Evolutionary conservation across 1,140 invertebrate genomes (phyloP).

Genomic region (Chlorops oryzae): DNA sequence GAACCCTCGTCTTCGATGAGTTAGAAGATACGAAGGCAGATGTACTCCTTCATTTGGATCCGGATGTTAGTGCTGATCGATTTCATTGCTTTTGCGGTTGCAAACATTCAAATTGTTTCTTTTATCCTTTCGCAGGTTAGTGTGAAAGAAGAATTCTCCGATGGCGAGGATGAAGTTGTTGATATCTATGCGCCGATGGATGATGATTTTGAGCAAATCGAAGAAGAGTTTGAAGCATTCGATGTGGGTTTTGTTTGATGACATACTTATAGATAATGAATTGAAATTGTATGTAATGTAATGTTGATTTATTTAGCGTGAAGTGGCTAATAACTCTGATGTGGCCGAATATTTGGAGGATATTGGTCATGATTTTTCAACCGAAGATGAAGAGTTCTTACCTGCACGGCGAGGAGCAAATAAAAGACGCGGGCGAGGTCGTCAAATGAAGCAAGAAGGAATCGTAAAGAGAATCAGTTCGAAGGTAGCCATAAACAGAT

Average conservation of each 20-base stretch:
- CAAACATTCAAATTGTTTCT: no score
- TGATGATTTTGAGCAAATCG: no score
- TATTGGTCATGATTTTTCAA: neutral
- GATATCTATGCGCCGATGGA: constrained; percentile 8
- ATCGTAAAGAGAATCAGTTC: no score
- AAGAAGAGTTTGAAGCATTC: constrained; percentile 6
- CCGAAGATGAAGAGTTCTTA: neutral
- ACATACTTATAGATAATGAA: neutral
- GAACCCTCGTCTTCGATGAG: neutral
- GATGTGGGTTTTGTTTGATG: constrained; percentile 5
- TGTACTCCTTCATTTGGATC: no score
- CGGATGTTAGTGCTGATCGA: no score
- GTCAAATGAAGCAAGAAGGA: no score
- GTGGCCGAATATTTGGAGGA: constrained; percentile 1
- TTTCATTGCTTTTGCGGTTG: no score
- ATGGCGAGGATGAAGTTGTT: constrained; percentile 4
- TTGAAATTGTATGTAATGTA: neutral
- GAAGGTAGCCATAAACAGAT: no score
- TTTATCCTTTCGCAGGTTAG: no score
- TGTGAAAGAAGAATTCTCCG: constrained; percentile 4
- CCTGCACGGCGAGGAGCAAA: no score
- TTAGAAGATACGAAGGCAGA: no score
- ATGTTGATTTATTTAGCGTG: neutral
- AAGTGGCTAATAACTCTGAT: neutral
- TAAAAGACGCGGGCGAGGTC: no score